Evolutionary conservation across 2,888 invertebrate species (phyloP), one percentile per base, ranked within the genome.

Genomic region (Melieria omissa): DNA sequence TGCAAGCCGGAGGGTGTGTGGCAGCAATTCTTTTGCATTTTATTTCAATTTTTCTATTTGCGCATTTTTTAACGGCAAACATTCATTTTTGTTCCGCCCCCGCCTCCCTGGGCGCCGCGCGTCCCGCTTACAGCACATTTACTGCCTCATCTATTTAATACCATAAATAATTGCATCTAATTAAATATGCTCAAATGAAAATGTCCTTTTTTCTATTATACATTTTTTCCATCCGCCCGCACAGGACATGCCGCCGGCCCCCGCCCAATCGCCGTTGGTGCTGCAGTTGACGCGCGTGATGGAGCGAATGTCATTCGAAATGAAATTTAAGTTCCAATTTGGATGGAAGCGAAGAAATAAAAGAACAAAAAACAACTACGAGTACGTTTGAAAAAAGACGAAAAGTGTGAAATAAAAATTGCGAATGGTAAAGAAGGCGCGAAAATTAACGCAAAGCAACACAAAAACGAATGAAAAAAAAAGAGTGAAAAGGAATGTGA

Each of bases 121-220:
- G 57, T 58, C 16, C 61, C 52, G 5, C 16, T 68, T 47, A 80
- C 79, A 79, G 76, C 81, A 67, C 67, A 67, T 67, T 67, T 67
- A 67, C 83, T 84, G 84, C 84, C 85, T 84, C 84, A 85, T 84
- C 84, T 84, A 84, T 85, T 85, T 84, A 84, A 84, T 85, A 85
- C 84, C 84, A 84, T 84, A 85, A 84, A 84, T 84, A 84, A 84
- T 84, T 84, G 85, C 84, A 85, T 85, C 85, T 84, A 84, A 84
- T 84, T 84, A 84, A 84, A 84, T 84, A 85, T 84, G 82, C 84
- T 85, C 84, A 83, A 85, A 84, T 84, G 85, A 84, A 84, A 84
- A 84, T 84, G 29, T 29, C 29, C 29, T 29, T 29, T 29, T 29
- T 29, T 29, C 29, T 29, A 29, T 29, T 29, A 29, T 29, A 29